phyloP scores from a whole-genome alignment of 2,113 vertebrate genomes.

The Ictalurus furcatus region DNA sequence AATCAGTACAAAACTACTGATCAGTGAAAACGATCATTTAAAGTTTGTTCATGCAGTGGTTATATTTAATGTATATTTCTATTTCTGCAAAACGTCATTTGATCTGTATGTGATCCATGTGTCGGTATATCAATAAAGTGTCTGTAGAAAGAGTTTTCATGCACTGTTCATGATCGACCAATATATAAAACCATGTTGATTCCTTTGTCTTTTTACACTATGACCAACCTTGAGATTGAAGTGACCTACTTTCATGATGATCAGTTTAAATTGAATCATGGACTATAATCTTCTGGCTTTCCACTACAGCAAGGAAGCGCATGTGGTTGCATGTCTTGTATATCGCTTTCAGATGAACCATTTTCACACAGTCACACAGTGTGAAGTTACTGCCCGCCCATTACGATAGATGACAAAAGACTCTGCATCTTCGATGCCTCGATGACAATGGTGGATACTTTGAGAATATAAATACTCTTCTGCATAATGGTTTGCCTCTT shows the following conservation, averaged over 20 bases:
- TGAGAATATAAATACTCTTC: neutral
- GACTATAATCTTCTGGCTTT: neutral
- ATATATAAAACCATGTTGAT: neutral
- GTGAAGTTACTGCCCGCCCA: neutral
- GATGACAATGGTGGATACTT: neutral
- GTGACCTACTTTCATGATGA: neutral
- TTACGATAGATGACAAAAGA: neutral
- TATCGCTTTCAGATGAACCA: neutral
- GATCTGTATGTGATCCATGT: neutral
- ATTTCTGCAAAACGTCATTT: neutral
- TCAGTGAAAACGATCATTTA: slow-evolving; percentile 30
- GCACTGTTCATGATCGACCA: neutral
- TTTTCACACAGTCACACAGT: neutral
- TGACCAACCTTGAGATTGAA: neutral
- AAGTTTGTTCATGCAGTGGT: slow-evolving; percentile 1
- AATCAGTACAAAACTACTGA: slow-evolving; percentile 30
- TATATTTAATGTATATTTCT: neutral
- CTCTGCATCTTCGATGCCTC: neutral
- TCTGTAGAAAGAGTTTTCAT: neutral
- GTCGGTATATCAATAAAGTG: slow-evolving; percentile 3
- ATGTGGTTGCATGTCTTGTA: neutral
- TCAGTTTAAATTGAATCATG: neutral
- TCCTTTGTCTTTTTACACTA: neutral
- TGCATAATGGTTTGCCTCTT: neutral
- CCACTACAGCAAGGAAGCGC: neutral